A percentile compares a stretch with the other conserved stretches of the same genome.
These are phyloP conservation scores for Lepidocyrtoides sp. DNA, from an alignment of 2,888 invertebrate species.

Conservation along the genomic window DNA sequence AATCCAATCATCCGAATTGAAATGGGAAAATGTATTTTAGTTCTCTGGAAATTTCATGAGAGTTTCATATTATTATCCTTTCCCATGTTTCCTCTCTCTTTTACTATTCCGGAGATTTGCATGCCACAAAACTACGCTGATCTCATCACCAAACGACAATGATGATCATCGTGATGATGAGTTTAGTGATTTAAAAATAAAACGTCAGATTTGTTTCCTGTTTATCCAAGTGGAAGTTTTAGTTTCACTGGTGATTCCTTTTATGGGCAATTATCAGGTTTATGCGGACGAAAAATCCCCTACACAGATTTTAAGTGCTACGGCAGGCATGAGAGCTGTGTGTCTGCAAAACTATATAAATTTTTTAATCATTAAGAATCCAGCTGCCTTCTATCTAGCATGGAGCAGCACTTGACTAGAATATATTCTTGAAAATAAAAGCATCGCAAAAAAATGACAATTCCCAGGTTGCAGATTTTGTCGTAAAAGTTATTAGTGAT, in stretches of 20 bases:
- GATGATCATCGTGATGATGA: conserved; percentile 14
- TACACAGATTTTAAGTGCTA: too few species aligned
- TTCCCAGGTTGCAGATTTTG: too few species aligned
- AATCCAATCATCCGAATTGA: conserved; percentile 59
- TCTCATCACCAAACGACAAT: conserved; percentile 12
- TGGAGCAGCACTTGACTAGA: too few species aligned
- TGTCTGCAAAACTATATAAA: too few species aligned
- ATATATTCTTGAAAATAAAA: too few species aligned
- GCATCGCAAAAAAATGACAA: too few species aligned
- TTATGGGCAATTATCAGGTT: conserved; percentile 1
- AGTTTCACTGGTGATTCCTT: background rate
- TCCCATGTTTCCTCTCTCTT: background rate
- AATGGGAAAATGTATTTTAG: conserved; percentile 57
- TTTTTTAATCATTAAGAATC: too few species aligned
- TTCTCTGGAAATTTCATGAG: conserved; percentile 43
- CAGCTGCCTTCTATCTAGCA: too few species aligned
- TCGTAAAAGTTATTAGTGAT: too few species aligned
- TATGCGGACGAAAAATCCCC: background rate
- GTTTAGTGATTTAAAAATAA: background rate
- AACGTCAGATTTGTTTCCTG: background rate
- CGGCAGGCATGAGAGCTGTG: too few species aligned
- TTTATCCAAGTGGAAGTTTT: background rate
- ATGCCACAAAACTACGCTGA: conserved; percentile 5
- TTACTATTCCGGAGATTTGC: background rate
- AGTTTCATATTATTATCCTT: conserved; percentile 52